These are phyloP conservation scores for Synergus laeviventris DNA, from an alignment of 2,888 invertebrate species.

Conservation along the genomic window DNA sequence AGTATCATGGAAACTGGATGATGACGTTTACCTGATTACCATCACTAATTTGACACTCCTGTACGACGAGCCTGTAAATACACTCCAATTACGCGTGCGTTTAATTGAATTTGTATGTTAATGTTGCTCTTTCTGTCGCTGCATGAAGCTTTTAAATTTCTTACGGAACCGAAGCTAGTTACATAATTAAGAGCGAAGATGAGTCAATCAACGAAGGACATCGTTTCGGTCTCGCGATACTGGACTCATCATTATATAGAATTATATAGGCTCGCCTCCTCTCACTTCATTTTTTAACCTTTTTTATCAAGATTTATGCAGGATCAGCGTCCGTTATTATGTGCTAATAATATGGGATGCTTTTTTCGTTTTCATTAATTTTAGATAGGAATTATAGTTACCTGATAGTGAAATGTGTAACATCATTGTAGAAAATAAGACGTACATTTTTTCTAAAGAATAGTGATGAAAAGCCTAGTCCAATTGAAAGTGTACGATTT, in stretches of 20 bases:
- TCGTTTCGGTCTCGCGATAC: background rate
- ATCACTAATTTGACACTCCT: conserved; percentile 53
- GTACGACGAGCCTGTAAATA: conserved; percentile 51
- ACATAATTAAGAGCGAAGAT: conserved; percentile 31
- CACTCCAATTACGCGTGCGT: conserved; percentile 53
- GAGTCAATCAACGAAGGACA: conserved; percentile 32
- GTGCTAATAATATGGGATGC: background rate
- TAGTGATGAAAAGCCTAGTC: too few relatives aligned
- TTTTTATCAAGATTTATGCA: background rate
- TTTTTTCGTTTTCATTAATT: background rate
- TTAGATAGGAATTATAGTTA: background rate
- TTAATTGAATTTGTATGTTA: conserved; percentile 52
- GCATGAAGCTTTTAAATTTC: conserved; percentile 4
- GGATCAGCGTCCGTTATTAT: background rate
- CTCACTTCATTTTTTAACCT: background rate
- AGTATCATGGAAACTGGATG: background rate
- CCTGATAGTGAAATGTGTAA: too few relatives aligned
- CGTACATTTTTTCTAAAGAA: too few relatives aligned
- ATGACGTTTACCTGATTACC: conserved; percentile 45
- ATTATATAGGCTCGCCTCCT: background rate
- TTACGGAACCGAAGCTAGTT: conserved; percentile 31
- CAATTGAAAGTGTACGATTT: too few relatives aligned
- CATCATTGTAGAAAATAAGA: too few relatives aligned
- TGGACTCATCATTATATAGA: background rate
- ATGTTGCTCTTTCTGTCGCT: conserved; percentile 41